Percentiles rank a stretch among this genome's conserved stretches.
phyloP scores from a whole-genome alignment of 1,140 invertebrate species.

The Drosophila pachea region DNA sequence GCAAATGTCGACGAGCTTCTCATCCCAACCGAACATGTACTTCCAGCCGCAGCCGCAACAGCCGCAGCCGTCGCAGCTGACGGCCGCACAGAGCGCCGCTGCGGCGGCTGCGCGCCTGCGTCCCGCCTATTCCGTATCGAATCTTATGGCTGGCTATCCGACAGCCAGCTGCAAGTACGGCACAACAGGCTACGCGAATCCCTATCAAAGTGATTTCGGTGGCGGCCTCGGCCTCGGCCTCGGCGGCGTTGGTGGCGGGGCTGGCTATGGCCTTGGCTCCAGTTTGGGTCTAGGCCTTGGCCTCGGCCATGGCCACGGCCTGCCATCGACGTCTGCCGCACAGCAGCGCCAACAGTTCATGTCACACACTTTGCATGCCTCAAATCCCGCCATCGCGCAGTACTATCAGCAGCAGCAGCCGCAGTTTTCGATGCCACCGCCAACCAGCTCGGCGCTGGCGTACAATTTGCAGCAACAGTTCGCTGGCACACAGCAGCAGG shows the following conservation, averaged over 20 bases:
- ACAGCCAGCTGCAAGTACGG: slow-evolving; percentile 63
- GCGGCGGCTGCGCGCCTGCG: slow-evolving; percentile 64
- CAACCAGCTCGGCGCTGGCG: slow-evolving; percentile 44
- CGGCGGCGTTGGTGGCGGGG: slow-evolving; percentile 2
- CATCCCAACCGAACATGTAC: slow-evolving; percentile 78
- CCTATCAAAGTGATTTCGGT: slow-evolving; percentile 56
- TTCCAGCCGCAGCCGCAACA: slow-evolving; percentile 53
- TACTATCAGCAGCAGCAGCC: slow-evolving; percentile 64
- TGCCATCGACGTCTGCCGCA: slow-evolving; percentile 14
- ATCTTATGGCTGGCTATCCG: slow-evolving; percentile 59
- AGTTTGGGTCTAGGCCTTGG: slow-evolving; percentile 33
- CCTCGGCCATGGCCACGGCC: not conserved
- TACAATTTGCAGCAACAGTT: slow-evolving; percentile 77
- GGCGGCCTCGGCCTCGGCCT: slow-evolving; percentile 15
- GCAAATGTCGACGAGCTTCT: slow-evolving; percentile 78
- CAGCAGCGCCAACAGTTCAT: slow-evolving; percentile 69
- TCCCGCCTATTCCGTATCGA: slow-evolving; percentile 75
- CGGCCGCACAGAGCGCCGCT: slow-evolving; percentile 63
- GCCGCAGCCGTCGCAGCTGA: slow-evolving; percentile 48
- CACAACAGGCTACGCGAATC: slow-evolving; percentile 56
- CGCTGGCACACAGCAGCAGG: slow-evolving; percentile 68
- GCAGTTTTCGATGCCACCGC: slow-evolving; percentile 45
- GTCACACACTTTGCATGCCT: slow-evolving; percentile 76
- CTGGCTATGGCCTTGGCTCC: slow-evolving; percentile 1
- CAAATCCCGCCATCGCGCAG: slow-evolving; percentile 78